These are phyloP conservation scores for Luperina nickerlii DNA, from an alignment of 2,888 invertebrate species.

Conservation along the genomic window DNA sequence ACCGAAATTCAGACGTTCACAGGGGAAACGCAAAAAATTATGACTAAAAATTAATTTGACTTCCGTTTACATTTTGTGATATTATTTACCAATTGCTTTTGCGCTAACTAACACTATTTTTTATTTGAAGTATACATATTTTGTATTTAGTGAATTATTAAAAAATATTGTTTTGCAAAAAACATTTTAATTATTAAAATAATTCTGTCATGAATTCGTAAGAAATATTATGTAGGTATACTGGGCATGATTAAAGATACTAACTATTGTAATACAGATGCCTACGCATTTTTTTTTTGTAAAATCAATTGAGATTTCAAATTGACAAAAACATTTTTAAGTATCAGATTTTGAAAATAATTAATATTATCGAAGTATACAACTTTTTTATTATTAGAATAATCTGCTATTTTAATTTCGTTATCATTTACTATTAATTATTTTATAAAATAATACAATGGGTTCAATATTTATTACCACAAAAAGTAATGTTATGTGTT, in stretches of 20 bases:
- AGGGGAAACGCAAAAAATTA: constrained; percentile 61
- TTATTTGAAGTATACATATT: constrained; percentile 22
- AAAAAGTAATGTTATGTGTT: constrained; percentile 53
- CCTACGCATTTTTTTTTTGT: neutral
- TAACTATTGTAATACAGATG: neutral
- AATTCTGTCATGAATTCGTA: constrained; percentile 4
- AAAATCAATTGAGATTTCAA: constrained; percentile 18
- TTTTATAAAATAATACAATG: constrained; percentile 27
- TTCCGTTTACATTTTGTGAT: constrained; percentile 80
- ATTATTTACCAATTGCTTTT: constrained; percentile 78
- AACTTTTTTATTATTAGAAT: neutral
- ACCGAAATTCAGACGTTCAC: constrained; percentile 77
- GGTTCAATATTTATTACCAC: constrained; percentile 25
- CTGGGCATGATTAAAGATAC: neutral
- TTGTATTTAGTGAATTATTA: constrained; percentile 29
- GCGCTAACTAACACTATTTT: constrained; percentile 47
- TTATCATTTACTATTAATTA: constrained; percentile 17
- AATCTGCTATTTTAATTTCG: constrained; percentile 23
- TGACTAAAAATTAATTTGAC: constrained; percentile 83
- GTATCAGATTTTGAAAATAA: constrained; percentile 33
- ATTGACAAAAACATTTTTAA: constrained; percentile 34
- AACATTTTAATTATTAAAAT: constrained; percentile 8
- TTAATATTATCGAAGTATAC: constrained; percentile 8
- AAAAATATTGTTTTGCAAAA: constrained; percentile 4
- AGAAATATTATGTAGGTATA: neutral